phyloP scores from a whole-genome alignment of 2,797 vertebrate species.

The Mastacembelus armatus region DNA sequence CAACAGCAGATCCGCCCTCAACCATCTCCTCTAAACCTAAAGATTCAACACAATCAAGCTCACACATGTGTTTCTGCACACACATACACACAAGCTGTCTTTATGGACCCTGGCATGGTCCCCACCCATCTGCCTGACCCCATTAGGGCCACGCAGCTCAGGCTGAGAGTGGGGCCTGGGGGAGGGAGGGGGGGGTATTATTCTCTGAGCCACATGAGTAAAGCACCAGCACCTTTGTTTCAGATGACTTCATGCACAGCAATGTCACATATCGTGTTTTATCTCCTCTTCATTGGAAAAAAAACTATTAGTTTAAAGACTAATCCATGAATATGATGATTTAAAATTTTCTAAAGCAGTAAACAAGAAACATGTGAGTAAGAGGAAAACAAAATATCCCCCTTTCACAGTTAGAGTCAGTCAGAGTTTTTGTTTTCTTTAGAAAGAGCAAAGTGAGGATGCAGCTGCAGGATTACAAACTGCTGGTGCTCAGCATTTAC shows the following conservation, averaged over 20 bases:
- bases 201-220: slow-evolving; percentile 54
- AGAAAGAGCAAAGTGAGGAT: slow-evolving; percentile 47
- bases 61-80: slow-evolving; percentile 23
- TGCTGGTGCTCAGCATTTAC: slow-evolving; percentile 72
- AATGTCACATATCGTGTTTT: slow-evolving; percentile 14
- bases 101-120: slow-evolving; percentile 53
- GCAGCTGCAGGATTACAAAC: slow-evolving; percentile 3
- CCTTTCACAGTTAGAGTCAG: neutral
- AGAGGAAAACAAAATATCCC: neutral
- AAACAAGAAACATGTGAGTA: neutral
- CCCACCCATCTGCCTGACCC: slow-evolving; percentile 82
- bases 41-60: slow-evolving; percentile 25
- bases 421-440: slow-evolving; percentile 24
- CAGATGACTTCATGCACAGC: slow-evolving; percentile 19
- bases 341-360: slow-evolving; percentile 6
- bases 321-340: slow-evolving; percentile 5
- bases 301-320: slow-evolving; percentile 51
- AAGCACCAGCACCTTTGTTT: slow-evolving; percentile 57
- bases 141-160: slow-evolving; percentile 77
- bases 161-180: slow-evolving; percentile 33
- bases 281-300: neutral
- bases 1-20: neutral
- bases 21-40: neutral
- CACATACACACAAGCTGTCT: slow-evolving; percentile 50
- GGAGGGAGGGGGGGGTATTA: slow-evolving; percentile 72